Evolutionary conservation across 2,888 invertebrate species (phyloP).

Genomic region (Meloe dianella): DNA sequence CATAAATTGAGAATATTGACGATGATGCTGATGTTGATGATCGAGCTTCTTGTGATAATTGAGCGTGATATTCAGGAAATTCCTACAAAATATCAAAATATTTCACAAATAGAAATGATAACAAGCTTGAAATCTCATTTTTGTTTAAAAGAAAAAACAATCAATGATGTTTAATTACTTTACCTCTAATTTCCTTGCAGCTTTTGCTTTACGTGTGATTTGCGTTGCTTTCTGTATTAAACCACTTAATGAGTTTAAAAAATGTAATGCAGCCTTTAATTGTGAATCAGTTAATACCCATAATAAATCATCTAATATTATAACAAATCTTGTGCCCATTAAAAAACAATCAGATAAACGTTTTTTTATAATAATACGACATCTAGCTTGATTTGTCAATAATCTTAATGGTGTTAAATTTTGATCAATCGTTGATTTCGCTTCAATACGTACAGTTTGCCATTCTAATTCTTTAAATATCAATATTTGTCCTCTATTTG

Average conservation of each 20-base stretch:
- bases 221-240: constrained; percentile 82
- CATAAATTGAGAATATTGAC: constrained; percentile 79
- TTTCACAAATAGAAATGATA: too few species aligned
- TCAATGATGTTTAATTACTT: not conserved
- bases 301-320: constrained; percentile 93
- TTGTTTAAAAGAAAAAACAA: too few species aligned
- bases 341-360: constrained; percentile 87
- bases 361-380: constrained; percentile 95
- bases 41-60: constrained; percentile 67
- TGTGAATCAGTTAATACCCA: constrained; percentile 98
- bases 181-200: constrained; percentile 81
- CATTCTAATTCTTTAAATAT: constrained; percentile 97
- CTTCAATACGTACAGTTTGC: constrained; percentile 96
- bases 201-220: constrained; percentile 80
- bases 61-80: constrained; percentile 77
- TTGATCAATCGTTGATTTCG: constrained; percentile 79
- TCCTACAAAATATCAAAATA: too few species aligned
- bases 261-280: constrained; percentile 88
- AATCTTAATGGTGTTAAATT: constrained; percentile 87
- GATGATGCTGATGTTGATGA: constrained; percentile 47
- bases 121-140: too few species aligned
- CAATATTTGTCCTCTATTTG: constrained; percentile 84
- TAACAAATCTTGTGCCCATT: constrained; percentile 86
- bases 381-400: constrained; percentile 91
- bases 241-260: constrained; percentile 83